These are phyloP conservation scores for Zeus faber DNA, from an alignment of 2,113 vertebrate species.

Conservation along the genomic window DNA sequence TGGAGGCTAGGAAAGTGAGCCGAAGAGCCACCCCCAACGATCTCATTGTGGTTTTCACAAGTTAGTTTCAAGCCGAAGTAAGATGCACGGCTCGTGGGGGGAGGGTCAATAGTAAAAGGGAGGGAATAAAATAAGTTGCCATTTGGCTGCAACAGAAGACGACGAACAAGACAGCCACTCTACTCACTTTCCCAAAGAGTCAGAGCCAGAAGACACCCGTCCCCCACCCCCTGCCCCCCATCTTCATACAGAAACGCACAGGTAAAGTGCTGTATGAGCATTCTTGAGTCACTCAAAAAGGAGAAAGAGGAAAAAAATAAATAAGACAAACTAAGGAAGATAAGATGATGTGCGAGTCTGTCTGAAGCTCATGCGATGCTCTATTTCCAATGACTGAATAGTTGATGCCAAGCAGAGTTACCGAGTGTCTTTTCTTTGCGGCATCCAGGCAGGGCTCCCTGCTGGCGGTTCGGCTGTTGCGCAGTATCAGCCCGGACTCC, in stretches of 20 bases:
- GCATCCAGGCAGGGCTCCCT: conserved; percentile 65
- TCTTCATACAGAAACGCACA: conserved; percentile 48
- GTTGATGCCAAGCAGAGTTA: conserved; percentile 73
- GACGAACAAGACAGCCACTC: too few relatives aligned
- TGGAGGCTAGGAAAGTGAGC: too few relatives aligned
- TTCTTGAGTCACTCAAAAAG: conserved; percentile 63
- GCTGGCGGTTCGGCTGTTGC: conserved; percentile 71
- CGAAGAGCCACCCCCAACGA: too few relatives aligned
- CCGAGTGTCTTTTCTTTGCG: conserved; percentile 74
- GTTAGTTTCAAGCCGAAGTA: too few relatives aligned
- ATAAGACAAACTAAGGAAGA: conserved; percentile 25
- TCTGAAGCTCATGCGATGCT: conserved; percentile 78
- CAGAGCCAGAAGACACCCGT: too few relatives aligned
- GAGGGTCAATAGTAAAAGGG: too few relatives aligned
- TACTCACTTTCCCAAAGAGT: too few relatives aligned
- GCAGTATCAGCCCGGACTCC: conserved; percentile 75
- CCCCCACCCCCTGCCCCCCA: conserved; percentile 22
- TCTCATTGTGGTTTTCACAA: too few relatives aligned
- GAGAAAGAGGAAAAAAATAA: conserved; percentile 29
- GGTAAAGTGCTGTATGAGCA: conserved; percentile 60
- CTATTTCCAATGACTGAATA: conserved; percentile 71
- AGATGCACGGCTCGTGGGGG: too few relatives aligned
- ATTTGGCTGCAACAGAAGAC: too few relatives aligned
- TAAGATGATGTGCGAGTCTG: conserved; percentile 52
- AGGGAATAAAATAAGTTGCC: too few relatives aligned